Conservation (phyloP, 2,797 vertebrate genomes). For the Bovichtus diacanthus region DNA sequence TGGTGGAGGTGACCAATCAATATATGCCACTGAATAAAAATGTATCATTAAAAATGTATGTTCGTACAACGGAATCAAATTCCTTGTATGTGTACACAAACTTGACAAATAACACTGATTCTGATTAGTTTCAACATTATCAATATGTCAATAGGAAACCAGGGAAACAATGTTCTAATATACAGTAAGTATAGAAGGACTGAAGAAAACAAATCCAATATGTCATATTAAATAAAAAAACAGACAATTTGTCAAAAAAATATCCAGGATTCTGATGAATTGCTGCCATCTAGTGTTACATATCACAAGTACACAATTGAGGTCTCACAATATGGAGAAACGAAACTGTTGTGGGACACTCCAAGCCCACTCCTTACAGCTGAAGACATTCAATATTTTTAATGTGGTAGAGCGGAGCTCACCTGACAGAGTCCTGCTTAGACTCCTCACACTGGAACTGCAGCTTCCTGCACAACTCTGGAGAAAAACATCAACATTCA, state of each 20-base stretch:
- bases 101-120: background rate
- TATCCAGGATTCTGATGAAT: background rate
- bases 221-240: background rate
- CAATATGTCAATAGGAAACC: background rate
- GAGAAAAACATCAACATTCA: constrained; percentile 10
- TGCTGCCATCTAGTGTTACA: constrained; percentile 73
- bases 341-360: background rate
- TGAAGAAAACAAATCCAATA: background rate
- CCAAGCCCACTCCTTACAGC: background rate
- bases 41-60: background rate
- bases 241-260: background rate
- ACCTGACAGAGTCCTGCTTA: constrained; percentile 79
- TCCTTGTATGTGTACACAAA: background rate
- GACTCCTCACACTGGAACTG: constrained; percentile 81
- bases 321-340: background rate
- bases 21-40: background rate
- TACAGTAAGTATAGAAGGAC: background rate
- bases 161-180: background rate
- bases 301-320: background rate
- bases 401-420: background rate
- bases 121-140: background rate
- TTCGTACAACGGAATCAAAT: background rate
- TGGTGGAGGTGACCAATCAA: background rate
- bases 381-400: background rate
- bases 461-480: constrained; percentile 77